A percentile compares a stretch with the other conserved stretches of the same genome.
Evolutionary conservation across 2,888 invertebrate species (phyloP).

Genomic region (Doris montereyensis): DNA sequence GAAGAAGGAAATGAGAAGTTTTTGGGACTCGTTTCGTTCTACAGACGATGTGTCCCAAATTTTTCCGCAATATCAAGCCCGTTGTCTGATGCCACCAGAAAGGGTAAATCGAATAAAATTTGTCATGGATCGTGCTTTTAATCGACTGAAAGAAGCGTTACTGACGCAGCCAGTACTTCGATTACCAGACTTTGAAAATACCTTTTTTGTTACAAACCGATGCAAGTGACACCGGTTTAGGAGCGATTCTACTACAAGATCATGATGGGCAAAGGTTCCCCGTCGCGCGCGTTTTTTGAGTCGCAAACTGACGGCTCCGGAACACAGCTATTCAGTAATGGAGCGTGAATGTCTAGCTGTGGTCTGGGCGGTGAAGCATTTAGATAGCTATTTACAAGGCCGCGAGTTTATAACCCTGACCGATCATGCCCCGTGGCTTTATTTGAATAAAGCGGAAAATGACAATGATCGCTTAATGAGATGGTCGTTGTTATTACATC

Average conservation of each 20-base stretch:
- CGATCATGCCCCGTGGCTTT: no score
- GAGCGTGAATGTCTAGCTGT: slow-evolving; percentile 8
- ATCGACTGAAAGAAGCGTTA: background rate
- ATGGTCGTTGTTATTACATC: no score
- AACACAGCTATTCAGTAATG: slow-evolving; percentile 4
- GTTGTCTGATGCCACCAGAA: slow-evolving; percentile 4
- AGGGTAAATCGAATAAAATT: background rate
- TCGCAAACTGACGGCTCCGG: background rate
- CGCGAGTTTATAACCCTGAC: no score
- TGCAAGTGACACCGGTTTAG: slow-evolving; percentile 26
- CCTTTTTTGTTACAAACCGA: slow-evolving; percentile 22
- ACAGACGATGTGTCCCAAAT: slow-evolving; percentile 5
- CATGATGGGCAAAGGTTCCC: background rate
- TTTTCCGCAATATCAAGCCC: background rate
- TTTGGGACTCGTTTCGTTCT: slow-evolving; percentile 10
- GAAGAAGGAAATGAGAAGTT: slow-evolving; percentile 12
- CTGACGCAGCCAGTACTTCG: background rate
- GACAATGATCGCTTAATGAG: no score
- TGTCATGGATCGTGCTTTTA: background rate
- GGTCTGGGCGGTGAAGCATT: background rate
- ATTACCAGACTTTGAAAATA: background rate
- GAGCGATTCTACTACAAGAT: slow-evolving; percentile 20
- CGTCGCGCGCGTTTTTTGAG: background rate
- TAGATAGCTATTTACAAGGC: no score
- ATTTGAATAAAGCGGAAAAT: no score